Base-by-base conservation (phyloP, 2,113 vertebrate species). In the Cynoglossus semilaevis region DNA sequence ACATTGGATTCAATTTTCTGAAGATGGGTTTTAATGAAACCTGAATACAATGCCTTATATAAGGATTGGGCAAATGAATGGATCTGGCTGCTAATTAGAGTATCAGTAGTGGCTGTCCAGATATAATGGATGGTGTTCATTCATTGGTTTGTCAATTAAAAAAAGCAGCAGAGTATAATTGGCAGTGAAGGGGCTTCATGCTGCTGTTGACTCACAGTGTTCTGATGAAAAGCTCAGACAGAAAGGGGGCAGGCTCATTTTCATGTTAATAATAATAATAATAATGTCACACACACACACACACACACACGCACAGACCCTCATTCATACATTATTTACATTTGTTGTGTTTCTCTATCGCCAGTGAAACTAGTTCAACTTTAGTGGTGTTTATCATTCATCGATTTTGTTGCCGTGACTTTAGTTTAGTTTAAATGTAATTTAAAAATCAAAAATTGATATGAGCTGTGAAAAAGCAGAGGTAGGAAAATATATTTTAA, bases 71-170 rank as follows among this genome's bases (percentile, higher is more conserved):
- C 56, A 73, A 76, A 77, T 74, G 38, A 81, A 87, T 62, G 63
- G 59, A 46, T 49, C 57, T 70, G 55, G 40, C n/a, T 34, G 12
- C 63, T 82, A 75, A 87, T 82, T 72, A 72, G 75, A 72, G 51
- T 50, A 63, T 81, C 50, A 78, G 67, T 60, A 41, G 4, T 77
- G 69, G 72, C 2, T 72, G 70, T 81, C 67, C 67, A 74, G 47
- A 75, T 72, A 57, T 68, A 82, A 76, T 71, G 46, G 53, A 46
- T 42, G 57, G 37, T 74, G 60, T 81, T 74, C 57, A 76, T 82
- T 80, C 64, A 67, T 70, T 49, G 47, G 70, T 70, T 81, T 75
- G 63, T 74, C 72, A 75, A 74, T 81, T 83, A 80, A 73, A 73
- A n/a, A 29, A 76, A 60, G 58, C 53, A 68, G 66, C 16, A 69